Evolutionary conservation across 2,113 vertebrate species (phyloP).

Genomic region (Colaptes auratus): DNA sequence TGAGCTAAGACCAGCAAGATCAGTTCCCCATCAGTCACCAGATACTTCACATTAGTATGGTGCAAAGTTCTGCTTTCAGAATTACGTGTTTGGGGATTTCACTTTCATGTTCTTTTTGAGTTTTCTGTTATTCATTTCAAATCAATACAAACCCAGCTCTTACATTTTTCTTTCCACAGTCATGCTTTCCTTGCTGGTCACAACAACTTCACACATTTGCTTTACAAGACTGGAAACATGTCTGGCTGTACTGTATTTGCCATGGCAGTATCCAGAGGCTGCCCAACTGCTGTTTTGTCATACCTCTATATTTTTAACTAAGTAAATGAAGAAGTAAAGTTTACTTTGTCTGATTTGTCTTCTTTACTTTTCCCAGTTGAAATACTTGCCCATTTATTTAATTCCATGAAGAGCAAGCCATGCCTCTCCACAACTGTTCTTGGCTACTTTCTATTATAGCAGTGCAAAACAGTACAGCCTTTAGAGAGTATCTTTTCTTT

Average conservation of each 20-base stretch:
- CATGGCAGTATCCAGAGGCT: not conserved
- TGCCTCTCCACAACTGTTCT: not conserved
- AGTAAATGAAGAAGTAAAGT: not conserved
- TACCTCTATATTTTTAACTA: not conserved
- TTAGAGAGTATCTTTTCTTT: not conserved
- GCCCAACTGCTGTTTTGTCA: not conserved
- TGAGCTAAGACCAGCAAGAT: not conserved
- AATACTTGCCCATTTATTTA: not conserved
- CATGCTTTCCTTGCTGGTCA: not conserved
- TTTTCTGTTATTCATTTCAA: not conserved
- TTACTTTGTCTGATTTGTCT: not conserved
- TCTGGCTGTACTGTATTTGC: not conserved
- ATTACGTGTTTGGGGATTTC: not conserved
- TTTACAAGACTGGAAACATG: not conserved
- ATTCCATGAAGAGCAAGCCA: accelerated
- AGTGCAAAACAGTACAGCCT: not conserved
- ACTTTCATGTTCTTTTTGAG: not conserved
- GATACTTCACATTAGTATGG: not conserved
- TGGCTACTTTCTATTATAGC: not conserved
- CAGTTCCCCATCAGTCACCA: not conserved
- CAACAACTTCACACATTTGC: not conserved
- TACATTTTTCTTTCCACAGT: not conserved
- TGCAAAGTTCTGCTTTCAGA: not conserved
- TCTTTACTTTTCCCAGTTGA: not conserved
- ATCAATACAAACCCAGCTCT: not conserved